A percentile compares a stretch with the other conserved stretches of the same genome.
These are phyloP conservation scores for Periparus ater DNA, from an alignment of 2,797 vertebrate species.

Conservation along the genomic window DNA sequence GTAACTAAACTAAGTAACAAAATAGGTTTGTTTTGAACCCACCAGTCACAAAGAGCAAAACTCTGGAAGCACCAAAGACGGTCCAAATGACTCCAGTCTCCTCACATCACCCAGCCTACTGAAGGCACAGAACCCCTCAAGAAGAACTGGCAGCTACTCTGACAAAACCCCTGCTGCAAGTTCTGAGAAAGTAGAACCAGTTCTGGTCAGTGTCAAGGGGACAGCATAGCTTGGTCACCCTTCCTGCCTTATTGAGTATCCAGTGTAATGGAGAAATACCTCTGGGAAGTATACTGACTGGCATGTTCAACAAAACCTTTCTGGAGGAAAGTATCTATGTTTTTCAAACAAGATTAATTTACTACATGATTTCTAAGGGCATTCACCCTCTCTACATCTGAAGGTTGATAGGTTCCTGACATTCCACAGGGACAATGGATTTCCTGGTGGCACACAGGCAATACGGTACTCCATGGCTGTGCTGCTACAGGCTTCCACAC, in stretches of 20 bases:
- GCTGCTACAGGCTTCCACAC: neutral
- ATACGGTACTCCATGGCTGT: neutral
- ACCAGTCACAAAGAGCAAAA: neutral
- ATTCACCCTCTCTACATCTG: fast-evolving
- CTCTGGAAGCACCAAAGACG: neutral
- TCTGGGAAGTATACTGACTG: neutral
- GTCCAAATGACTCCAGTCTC: fast-evolving
- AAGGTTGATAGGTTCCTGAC: neutral
- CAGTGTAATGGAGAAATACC: neutral
- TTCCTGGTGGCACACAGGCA: fast-evolving
- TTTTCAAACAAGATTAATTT: neutral
- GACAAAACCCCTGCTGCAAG: neutral
- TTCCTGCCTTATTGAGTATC: neutral
- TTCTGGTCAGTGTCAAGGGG: neutral
- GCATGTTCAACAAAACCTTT: neutral
- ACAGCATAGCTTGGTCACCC: fast-evolving
- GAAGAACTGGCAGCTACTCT: neutral
- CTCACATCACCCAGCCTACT: fast-evolving
- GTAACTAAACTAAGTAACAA: neutral
- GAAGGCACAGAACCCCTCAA: neutral
- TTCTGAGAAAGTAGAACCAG: neutral
- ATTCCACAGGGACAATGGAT: neutral
- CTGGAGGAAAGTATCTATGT: neutral
- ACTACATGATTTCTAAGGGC: neutral
- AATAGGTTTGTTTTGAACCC: neutral